Percentiles rank a stretch among this genome's conserved stretches.
These are phyloP conservation scores for Poeciliopsis paucimaculata DNA, from an alignment of 2,797 vertebrate genomes.

Conservation along the genomic window DNA sequence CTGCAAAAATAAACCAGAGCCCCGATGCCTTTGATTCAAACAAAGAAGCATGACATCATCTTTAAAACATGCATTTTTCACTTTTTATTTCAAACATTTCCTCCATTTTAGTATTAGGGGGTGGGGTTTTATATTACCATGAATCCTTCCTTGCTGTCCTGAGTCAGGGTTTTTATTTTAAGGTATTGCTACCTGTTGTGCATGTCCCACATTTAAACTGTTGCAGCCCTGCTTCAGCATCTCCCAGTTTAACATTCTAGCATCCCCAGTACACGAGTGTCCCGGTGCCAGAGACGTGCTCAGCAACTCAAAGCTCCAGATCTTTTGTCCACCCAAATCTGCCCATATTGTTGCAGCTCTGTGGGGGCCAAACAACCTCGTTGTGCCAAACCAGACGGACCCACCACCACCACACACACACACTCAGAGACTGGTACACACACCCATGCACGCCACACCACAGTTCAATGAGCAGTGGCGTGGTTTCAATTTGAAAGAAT, in stretches of 20 bases:
- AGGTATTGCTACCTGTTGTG: slow-evolving; percentile 29
- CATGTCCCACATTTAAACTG: slow-evolving; percentile 13
- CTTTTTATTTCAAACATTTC: background rate
- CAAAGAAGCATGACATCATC: background rate
- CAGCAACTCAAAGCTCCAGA: slow-evolving; percentile 85
- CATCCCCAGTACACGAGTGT: slow-evolving; percentile 37
- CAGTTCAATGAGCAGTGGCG: slow-evolving; percentile 25
- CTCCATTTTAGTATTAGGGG: background rate
- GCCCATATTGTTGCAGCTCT: slow-evolving; percentile 85
- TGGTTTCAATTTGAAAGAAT: slow-evolving; percentile 19
- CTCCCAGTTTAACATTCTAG: slow-evolving; percentile 38
- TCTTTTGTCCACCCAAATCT: slow-evolving; percentile 89
- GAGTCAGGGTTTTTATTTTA: background rate
- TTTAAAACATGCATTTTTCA: background rate
- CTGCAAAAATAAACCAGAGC: background rate
- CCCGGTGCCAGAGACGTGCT: slow-evolving; percentile 81
- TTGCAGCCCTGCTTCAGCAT: background rate
- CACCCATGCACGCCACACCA: slow-evolving; percentile 17
- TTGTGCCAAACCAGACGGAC: slow-evolving; percentile 69
- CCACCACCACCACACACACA: slow-evolving; percentile 18
- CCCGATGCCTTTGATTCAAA: background rate
- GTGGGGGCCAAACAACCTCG: slow-evolving; percentile 76
- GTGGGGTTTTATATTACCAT: background rate
- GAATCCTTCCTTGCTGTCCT: background rate
- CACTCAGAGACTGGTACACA: slow-evolving; percentile 18